phyloP scores from a whole-genome alignment of 1,140 invertebrate species.

The Zeugodacus cucurbitae region DNA sequence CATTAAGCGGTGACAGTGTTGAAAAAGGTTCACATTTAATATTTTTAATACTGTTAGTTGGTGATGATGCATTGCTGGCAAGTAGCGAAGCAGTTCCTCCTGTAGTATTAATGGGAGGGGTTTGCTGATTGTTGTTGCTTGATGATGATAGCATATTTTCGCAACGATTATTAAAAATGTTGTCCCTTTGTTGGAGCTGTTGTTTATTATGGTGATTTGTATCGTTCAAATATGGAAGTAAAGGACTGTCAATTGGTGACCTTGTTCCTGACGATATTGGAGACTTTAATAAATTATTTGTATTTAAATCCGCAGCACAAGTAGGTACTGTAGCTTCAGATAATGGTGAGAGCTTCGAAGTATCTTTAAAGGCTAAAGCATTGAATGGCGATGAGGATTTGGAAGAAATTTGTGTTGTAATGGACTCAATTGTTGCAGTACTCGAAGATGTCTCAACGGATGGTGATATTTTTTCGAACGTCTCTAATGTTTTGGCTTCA shows the following conservation, averaged over 20 bases:
- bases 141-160: constrained; percentile 18
- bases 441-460: background rate
- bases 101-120: background rate
- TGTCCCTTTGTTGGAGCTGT: background rate
- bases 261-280: background rate
- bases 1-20: constrained; percentile 47
- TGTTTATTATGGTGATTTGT: background rate
- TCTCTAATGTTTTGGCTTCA: background rate
- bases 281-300: background rate
- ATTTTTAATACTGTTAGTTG: constrained; percentile 26
- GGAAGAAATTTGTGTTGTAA: background rate
- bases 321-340: background rate
- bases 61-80: background rate
- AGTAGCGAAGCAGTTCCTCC: background rate
- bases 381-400: constrained; percentile 30
- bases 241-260: background rate
- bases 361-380: background rate
- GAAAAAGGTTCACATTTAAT: constrained; percentile 50
- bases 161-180: background rate
- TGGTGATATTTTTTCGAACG: background rate
- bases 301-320: background rate
- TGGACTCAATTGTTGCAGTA: constrained; percentile 11
- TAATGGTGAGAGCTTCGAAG: background rate
- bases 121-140: background rate
- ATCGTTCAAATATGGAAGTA: background rate